Evolutionary conservation across 2,113 vertebrate genomes (phyloP).

Genomic region (Steatornis caripensis): DNA sequence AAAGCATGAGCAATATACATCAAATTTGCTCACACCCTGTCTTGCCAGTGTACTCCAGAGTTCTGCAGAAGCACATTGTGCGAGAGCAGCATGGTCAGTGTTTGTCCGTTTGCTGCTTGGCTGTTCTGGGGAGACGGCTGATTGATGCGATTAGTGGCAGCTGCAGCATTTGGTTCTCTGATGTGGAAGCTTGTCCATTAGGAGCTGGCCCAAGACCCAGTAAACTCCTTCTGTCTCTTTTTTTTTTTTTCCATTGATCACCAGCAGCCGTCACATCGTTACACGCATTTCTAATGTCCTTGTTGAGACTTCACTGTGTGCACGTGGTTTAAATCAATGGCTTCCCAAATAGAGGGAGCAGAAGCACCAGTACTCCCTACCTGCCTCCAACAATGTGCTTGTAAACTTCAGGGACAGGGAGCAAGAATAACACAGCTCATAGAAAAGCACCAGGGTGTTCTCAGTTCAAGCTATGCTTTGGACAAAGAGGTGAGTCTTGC

Average conservation of each 20-base stretch:
- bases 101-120: neutral
- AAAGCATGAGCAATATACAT: neutral
- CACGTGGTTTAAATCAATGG: slow-evolving; percentile 57
- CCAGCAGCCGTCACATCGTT: slow-evolving; percentile 23
- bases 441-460: neutral
- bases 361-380: slow-evolving; percentile 4
- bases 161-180: slow-evolving; percentile 31
- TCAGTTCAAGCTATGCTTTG: neutral
- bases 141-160: slow-evolving; percentile 27
- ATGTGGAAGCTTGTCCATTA: slow-evolving; percentile 26
- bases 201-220: slow-evolving; percentile 7
- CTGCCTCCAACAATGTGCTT: neutral
- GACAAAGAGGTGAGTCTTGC: neutral
- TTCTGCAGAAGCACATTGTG: neutral
- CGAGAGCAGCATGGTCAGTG: neutral
- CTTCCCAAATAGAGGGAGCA: neutral
- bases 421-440: neutral
- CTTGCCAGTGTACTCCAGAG: neutral
- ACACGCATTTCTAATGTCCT: slow-evolving; percentile 35
- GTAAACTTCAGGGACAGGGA: slow-evolving; percentile 14
- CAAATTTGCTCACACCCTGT: neutral
- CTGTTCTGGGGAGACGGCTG: neutral
- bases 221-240: neutral
- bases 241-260: neutral
- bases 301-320: slow-evolving; percentile 12